phyloP scores from a whole-genome alignment of 2,797 vertebrate genomes.

The Cetoscarus ocellatus region DNA sequence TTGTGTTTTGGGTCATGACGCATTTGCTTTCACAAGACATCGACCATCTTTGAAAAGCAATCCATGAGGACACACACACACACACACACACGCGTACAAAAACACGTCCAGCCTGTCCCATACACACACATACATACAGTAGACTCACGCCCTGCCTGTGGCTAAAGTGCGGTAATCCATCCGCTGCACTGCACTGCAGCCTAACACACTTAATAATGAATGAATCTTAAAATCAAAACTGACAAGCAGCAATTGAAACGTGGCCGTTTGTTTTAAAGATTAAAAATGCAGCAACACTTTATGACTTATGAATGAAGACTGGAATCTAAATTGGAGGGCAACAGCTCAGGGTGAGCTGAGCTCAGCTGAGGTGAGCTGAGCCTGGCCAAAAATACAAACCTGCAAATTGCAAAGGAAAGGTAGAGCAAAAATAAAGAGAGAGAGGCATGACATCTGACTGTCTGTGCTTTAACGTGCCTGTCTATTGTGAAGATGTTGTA shows the following conservation, averaged over 20 bases:
- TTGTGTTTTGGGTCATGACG: slow-evolving; percentile 18
- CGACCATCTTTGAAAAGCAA: slow-evolving; percentile 13
- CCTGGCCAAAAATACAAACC: neutral
- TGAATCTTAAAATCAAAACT: slow-evolving; percentile 84
- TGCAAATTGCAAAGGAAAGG: slow-evolving; percentile 11
- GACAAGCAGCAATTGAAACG: slow-evolving; percentile 83
- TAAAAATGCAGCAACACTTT: slow-evolving; percentile 77
- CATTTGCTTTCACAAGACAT: slow-evolving; percentile 19
- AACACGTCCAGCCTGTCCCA: neutral
- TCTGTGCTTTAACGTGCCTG: neutral
- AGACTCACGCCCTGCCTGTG: slow-evolving; percentile 14
- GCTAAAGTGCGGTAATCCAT: slow-evolving; percentile 64
- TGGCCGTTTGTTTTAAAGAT: slow-evolving; percentile 78
- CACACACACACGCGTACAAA: slow-evolving; percentile 6
- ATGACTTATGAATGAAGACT: slow-evolving; percentile 80
- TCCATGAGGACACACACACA: neutral
- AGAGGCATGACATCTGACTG: neutral
- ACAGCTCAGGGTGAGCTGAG: slow-evolving; percentile 18
- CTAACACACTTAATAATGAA: slow-evolving; percentile 80
- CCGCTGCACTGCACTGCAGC: slow-evolving; percentile 58
- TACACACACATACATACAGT: slow-evolving; percentile 20
- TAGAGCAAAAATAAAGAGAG: neutral
- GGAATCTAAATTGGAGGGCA: slow-evolving; percentile 45
- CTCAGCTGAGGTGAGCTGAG: slow-evolving; percentile 21
- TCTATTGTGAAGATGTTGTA: neutral